These are phyloP conservation scores for Pangasius macronema DNA, from an alignment of 2,797 vertebrate genomes.

Conservation along the genomic window DNA sequence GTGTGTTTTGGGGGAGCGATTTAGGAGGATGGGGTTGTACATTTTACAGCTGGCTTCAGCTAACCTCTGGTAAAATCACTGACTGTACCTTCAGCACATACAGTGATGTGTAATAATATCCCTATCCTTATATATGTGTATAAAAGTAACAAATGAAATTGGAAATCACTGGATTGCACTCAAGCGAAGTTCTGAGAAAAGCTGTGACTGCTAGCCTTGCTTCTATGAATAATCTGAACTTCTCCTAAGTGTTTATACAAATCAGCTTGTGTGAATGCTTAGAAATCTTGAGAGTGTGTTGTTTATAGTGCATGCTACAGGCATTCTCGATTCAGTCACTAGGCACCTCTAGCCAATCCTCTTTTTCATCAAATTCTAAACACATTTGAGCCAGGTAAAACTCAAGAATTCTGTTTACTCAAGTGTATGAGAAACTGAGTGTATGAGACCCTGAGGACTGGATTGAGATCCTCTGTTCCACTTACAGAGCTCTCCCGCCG, in stretches of 20 bases:
- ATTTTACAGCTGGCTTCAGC: background rate
- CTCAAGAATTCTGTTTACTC: constrained; percentile 5
- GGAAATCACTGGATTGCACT: background rate
- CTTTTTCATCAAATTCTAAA: constrained; percentile 15
- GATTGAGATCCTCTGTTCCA: background rate
- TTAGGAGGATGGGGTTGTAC: background rate
- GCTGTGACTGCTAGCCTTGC: background rate
- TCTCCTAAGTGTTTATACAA: background rate
- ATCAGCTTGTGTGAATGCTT: background rate
- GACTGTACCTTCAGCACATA: background rate
- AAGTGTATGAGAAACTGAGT: constrained; percentile 4
- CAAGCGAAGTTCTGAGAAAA: background rate
- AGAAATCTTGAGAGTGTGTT: background rate
- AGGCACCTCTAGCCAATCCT: background rate
- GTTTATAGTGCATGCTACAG: background rate
- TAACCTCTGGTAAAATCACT: background rate
- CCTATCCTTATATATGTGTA: no score
- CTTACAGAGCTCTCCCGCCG: background rate
- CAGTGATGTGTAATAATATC: background rate
- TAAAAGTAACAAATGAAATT: background rate
- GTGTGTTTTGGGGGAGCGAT: background rate
- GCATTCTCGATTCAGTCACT: background rate
- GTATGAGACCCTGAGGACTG: background rate
- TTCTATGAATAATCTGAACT: background rate
- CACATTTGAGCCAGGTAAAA: constrained; percentile 12